Base-by-base conservation (phyloP, 2,888 invertebrate genomes). In the Lepeophtheirus nordmannii region DNA sequence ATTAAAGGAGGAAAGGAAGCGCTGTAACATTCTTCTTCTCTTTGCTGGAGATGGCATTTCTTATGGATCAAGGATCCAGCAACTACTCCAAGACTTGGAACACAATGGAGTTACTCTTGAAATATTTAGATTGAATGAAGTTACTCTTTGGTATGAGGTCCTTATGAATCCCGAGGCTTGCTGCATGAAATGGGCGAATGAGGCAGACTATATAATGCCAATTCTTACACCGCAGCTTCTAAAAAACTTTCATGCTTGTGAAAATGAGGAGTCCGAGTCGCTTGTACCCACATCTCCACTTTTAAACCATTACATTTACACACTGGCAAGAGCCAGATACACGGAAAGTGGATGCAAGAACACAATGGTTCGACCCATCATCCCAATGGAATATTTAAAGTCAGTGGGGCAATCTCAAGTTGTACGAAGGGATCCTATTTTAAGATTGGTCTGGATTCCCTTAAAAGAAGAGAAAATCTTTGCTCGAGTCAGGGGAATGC, bases 191-290 rank as follows among this genome's bases (percentile, higher is more conserved):
- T 63, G 63, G 63, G 37, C 63, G 9, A 53, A 22, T 63, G 53
- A 63, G 56, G 63, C 63, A 10, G 63, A 63, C 38, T 63, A 63
- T 23, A 56, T 63, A n/a, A 53, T 63, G 53, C 63, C 63, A 1
- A 63, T 63, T 12, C 38, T 63, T 20, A 63, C 63, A 5, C 63
- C 63, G 14, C 30, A 53, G 46, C 53, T 53, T 37, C 56, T 63
- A 30, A 1, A 22, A 14, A 53, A 63, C 17, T 46, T 63, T 63
- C 63, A 63, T 53, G 56, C 1, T 10, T 17, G 38, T 22, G 23
- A 17, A n/a, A 23, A 37, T 23, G 63, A 56, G 12, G 56, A 63
- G 22, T 46, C 22, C 3, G 53, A 46, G 2, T 17, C 40, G 1
- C 23, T 63, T 11, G 46, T 63, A 20, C 63, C 63, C 46, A 63